These are phyloP conservation scores for Psilanteris sp. DNA, from an alignment of 1,140 invertebrate genomes.

Conservation along the genomic window DNA sequence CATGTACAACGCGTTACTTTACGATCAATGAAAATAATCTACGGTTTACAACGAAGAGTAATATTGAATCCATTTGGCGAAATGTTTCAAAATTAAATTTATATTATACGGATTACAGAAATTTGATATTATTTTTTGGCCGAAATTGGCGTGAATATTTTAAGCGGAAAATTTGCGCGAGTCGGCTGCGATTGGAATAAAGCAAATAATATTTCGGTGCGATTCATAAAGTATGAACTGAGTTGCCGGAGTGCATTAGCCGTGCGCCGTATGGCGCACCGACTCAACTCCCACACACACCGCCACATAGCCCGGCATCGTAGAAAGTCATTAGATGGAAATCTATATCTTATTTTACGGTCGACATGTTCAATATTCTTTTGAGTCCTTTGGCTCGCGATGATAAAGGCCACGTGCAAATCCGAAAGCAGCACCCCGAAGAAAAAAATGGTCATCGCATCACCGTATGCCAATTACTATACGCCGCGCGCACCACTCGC, in stretches of 20 bases:
- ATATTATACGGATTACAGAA: no score
- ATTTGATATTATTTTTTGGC: no score
- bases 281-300: constrained; percentile 59
- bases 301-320: constrained; percentile 43
- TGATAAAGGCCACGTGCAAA: constrained; percentile 52
- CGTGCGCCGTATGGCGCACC: constrained; percentile 51
- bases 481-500: constrained; percentile 33
- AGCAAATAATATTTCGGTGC: constrained; percentile 12
- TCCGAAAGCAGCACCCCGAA: constrained; percentile 12
- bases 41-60: no score
- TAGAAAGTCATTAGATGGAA: constrained; percentile 68
- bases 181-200: background rate
- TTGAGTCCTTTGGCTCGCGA: constrained; percentile 13
- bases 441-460: constrained; percentile 15
- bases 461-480: constrained; percentile 53
- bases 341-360: constrained; percentile 66
- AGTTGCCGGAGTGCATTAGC: constrained; percentile 17
- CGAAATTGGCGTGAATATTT: no score
- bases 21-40: no score
- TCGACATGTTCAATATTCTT: constrained; percentile 57
- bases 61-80: no score
- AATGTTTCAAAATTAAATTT: no score
- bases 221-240: constrained; percentile 19
- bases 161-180: no score
- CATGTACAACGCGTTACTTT: no score